phyloP scores from a whole-genome alignment of 2,797 vertebrate genomes.

The Scomberomorus guttatus region DNA sequence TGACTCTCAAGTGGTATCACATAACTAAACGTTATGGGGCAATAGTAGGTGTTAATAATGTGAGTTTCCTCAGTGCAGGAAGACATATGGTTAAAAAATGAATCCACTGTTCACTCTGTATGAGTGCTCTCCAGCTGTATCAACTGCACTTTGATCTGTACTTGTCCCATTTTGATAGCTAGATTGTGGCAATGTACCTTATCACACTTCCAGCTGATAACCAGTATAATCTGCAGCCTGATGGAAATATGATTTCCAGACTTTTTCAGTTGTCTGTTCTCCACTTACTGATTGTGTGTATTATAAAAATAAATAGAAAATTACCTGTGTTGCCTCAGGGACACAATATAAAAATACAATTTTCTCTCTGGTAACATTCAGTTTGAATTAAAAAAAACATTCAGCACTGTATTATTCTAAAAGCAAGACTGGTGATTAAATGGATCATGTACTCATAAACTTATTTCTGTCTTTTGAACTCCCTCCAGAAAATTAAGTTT shows the following conservation, averaged over 20 bases:
- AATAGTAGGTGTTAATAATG: neutral
- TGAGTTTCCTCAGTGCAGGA: neutral
- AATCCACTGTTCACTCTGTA: conserved; percentile 34
- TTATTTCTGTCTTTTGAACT: neutral
- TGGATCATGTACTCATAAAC: neutral
- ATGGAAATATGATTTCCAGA: neutral
- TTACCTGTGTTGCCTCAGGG: neutral
- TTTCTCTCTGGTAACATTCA: neutral
- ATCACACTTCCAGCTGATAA: conserved; percentile 4
- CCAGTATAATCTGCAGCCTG: neutral
- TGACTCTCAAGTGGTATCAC: neutral
- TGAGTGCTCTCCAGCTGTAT: conserved; percentile 46
- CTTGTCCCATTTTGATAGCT: conserved; percentile 29
- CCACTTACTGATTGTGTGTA: neutral
- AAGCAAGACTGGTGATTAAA: neutral
- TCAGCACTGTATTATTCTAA: neutral
- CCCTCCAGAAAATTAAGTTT: neutral
- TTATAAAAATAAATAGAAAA: neutral
- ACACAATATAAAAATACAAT: neutral
- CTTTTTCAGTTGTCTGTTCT: neutral
- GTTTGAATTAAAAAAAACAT: too few relatives aligned
- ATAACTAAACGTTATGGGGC: neutral
- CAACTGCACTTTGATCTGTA: conserved; percentile 41
- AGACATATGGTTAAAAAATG: conserved; percentile 1
- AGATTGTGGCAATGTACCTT: conserved; percentile 6